These are phyloP conservation scores for Ips typographus DNA, from an alignment of 1,140 invertebrate species.

Conservation along the genomic window DNA sequence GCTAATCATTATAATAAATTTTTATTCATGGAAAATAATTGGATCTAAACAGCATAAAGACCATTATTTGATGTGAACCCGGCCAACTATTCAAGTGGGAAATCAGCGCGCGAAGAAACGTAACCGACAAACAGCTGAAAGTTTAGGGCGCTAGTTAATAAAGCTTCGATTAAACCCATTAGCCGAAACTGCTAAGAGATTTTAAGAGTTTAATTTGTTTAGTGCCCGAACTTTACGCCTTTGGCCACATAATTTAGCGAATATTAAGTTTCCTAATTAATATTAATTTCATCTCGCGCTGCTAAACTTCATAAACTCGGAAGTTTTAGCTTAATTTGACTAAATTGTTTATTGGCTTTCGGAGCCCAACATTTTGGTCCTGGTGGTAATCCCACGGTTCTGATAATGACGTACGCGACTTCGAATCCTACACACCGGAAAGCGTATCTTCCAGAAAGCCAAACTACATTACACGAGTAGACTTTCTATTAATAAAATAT, in stretches of 20 bases:
- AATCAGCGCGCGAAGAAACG: not conserved
- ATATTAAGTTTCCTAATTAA: conserved; percentile 29
- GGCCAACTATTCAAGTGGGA: too few relatives aligned
- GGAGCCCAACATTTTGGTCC: not conserved
- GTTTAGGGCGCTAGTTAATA: conserved; percentile 8
- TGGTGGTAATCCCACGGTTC: not conserved
- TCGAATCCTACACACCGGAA: too few relatives aligned
- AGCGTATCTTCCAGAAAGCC: not conserved
- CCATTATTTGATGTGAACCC: too few relatives aligned
- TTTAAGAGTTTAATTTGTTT: conserved; percentile 28
- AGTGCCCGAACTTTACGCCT: conserved; percentile 18
- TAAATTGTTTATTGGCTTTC: conserved; percentile 26
- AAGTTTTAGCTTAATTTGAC: conserved; percentile 25
- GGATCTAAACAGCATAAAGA: too few relatives aligned
- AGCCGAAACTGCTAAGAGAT: conserved; percentile 13
- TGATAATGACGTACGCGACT: not conserved
- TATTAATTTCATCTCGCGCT: conserved; percentile 28
- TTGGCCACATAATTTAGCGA: conserved; percentile 25
- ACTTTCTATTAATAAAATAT: not conserved
- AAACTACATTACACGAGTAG: not conserved
- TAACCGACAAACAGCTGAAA: not conserved
- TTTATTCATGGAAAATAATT: too few relatives aligned
- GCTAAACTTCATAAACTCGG: conserved; percentile 22
- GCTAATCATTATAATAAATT: too few relatives aligned
- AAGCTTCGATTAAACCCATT: conserved; percentile 15